phyloP scores from a whole-genome alignment of 2,888 invertebrate genomes.

The Lasioglossum morio region DNA sequence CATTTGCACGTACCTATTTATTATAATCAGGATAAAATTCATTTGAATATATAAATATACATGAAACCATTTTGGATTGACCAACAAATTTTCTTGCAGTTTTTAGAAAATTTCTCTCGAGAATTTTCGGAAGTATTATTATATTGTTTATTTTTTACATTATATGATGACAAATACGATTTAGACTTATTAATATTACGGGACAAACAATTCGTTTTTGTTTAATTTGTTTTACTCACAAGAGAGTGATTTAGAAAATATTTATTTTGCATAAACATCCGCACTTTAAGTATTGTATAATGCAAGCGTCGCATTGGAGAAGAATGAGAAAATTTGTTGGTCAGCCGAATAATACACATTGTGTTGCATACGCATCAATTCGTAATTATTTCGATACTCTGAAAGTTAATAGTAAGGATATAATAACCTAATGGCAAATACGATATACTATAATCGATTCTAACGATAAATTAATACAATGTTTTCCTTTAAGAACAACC shows the following conservation, averaged over 20 bases:
- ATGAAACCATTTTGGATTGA: neutral
- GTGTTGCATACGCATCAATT: neutral
- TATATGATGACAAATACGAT: neutral
- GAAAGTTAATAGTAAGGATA: slow-evolving; percentile 22
- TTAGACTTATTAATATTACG: neutral
- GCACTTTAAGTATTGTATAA: neutral
- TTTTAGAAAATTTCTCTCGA: neutral
- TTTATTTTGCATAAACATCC: neutral
- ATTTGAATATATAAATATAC: neutral
- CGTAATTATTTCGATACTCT: slow-evolving; percentile 19
- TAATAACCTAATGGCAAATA: neutral
- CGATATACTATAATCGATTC: slow-evolving; percentile 22
- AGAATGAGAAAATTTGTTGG: neutral
- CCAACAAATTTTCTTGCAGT: neutral
- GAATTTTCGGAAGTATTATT: neutral
- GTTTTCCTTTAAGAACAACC: neutral
- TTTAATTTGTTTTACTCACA: neutral
- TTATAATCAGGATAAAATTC: neutral
- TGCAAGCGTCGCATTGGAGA: neutral
- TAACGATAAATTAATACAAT: neutral
- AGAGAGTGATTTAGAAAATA: neutral
- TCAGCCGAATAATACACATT: neutral
- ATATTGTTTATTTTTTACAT: neutral
- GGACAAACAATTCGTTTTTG: neutral
- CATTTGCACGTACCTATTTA: neutral